These are phyloP conservation scores for Platycheirus albimanus DNA, from an alignment of 2,888 invertebrate species.

Conservation along the genomic window DNA sequence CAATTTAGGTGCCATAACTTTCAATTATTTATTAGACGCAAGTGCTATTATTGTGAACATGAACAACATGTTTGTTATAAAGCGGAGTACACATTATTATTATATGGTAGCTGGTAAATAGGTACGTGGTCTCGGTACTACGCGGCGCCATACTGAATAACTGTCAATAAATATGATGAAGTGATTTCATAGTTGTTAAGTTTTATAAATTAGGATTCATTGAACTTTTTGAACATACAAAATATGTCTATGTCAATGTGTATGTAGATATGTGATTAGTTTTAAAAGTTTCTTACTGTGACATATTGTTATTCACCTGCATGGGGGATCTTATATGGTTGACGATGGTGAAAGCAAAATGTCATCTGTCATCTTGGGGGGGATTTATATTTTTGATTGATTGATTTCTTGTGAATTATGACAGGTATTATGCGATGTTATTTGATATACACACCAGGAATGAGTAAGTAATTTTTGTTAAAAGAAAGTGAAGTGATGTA, in stretches of 20 bases:
- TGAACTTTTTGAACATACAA: slow-evolving; percentile 56
- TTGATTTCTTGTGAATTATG: slow-evolving; percentile 42
- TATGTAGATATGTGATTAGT: slow-evolving; percentile 36
- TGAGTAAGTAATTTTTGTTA: slow-evolving; percentile 8
- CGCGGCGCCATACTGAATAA: slow-evolving; percentile 31
- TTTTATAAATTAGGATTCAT: slow-evolving; percentile 63
- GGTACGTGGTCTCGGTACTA: slow-evolving; percentile 18
- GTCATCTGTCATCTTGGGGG: slow-evolving; percentile 47
- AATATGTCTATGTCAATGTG: no score
- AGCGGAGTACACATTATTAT: not conserved
- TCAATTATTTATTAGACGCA: slow-evolving; percentile 51
- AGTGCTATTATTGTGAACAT: slow-evolving; percentile 19
- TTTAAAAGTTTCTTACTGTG: slow-evolving; percentile 27
- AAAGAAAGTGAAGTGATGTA: not conserved
- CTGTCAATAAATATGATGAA: slow-evolving; percentile 64
- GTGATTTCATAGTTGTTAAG: slow-evolving; percentile 48
- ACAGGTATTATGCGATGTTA: slow-evolving; percentile 28
- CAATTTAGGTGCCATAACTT: slow-evolving; percentile 56
- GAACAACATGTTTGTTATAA: not conserved
- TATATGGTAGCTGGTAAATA: not conserved
- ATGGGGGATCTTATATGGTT: slow-evolving; percentile 17
- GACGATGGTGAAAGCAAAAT: slow-evolving; percentile 33
- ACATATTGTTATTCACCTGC: slow-evolving; percentile 21
- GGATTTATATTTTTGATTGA: slow-evolving; percentile 43
- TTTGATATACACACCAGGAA: slow-evolving; percentile 3